phyloP scores from a whole-genome alignment of 92 coral and sea anemone genomes.

The Blastomussa wellsi region DNA sequence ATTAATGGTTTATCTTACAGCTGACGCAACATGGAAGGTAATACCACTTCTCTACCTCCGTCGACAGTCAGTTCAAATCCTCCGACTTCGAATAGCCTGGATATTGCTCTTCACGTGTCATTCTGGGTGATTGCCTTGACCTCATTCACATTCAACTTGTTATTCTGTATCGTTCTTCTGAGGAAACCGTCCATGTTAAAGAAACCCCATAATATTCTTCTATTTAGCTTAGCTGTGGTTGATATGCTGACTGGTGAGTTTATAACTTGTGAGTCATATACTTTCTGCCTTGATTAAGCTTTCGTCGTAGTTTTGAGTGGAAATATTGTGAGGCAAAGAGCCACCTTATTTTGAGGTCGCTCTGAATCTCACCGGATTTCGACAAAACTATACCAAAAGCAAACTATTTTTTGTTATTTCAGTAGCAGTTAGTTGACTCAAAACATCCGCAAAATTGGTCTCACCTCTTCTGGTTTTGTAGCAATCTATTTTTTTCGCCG shows the following conservation, averaged over 20 bases:
- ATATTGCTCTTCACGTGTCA: neutral
- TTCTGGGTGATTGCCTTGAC: slow-evolving; percentile 51
- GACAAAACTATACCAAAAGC: neutral
- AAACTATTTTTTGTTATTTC: neutral
- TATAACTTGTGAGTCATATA: neutral
- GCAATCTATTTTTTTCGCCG: too few species aligned
- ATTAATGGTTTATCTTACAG: neutral
- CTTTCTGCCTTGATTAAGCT: neutral
- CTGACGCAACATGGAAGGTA: neutral
- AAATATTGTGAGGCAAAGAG: neutral
- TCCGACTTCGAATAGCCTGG: neutral
- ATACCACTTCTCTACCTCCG: neutral
- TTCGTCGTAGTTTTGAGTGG: neutral
- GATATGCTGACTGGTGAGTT: slow-evolving; percentile 64
- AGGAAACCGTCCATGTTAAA: slow-evolving; percentile 44
- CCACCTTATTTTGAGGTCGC: neutral
- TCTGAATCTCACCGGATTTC: neutral
- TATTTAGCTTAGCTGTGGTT: slow-evolving; percentile 51
- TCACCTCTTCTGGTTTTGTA: too few species aligned
- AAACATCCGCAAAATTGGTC: too few species aligned
- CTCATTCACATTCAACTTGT: slow-evolving; percentile 43
- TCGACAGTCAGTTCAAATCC: slow-evolving; percentile 3
- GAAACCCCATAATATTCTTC: slow-evolving; percentile 61
- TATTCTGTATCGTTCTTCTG: slow-evolving; percentile 50
- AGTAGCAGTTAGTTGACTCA: neutral